Base-by-base conservation (phyloP, 2,888 invertebrate species). In the Cryptosula pallasiana region DNA sequence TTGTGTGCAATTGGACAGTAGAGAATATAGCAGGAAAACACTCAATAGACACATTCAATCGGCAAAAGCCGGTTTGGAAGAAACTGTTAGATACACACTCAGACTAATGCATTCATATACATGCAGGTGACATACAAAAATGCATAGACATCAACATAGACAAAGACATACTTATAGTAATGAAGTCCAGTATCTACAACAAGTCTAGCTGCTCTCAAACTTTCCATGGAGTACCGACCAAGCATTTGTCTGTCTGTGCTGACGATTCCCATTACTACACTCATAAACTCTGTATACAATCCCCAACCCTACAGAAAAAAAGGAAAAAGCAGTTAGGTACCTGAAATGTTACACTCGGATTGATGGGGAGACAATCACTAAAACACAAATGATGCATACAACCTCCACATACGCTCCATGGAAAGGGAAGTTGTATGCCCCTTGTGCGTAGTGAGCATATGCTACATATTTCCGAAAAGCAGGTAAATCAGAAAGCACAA, bases 291-390 rank as follows among this genome's bases (percentile, higher is more conserved):
- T 20, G 81, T 76, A 74, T 85, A 81, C 35, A 81, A 71, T 2
- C 78, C 81, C 81, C 81, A 81, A 9, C 89, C 86, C 90, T 90
- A 34, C 3, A 32, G 5, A 13, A 13, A 45, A n/a, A n/a, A n/a
- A n/a, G n/a, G n/a, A n/a, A n/a, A n/a, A n/a, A n/a, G n/a, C n/a
- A n/a, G n/a, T n/a, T n/a, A n/a, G n/a, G n/a, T n/a, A n/a, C n/a
- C n/a, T n/a, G n/a, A n/a, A n/a, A n/a, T n/a, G n/a, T n/a, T n/a
- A n/a, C n/a, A n/a, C n/a, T n/a, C n/a, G n/a, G n/a, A n/a, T n/a
- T n/a, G n/a, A n/a, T n/a, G n/a, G n/a, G n/a, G n/a, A n/a, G n/a
- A n/a, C n/a, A n/a, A n/a, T n/a, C n/a, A n/a, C n/a, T n/a, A n/a
- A n/a, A n/a, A n/a, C n/a, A n/a, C n/a, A n/a, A n/a, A n/a, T n/a